Conservation (phyloP, 2,888 invertebrate genomes). For the Alcis repandata region DNA sequence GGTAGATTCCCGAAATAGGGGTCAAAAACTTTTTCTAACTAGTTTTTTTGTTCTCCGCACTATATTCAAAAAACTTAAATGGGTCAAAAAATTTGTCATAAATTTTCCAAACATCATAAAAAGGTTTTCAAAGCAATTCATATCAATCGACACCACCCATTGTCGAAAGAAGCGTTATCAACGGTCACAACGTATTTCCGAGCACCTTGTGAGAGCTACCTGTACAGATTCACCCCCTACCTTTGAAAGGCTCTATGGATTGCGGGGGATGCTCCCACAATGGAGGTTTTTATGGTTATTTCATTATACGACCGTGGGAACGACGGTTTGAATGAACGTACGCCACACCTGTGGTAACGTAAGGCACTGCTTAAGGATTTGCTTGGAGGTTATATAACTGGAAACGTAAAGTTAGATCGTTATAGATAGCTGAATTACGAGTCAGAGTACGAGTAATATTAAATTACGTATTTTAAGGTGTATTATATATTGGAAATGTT, state of each 20-base stretch:
- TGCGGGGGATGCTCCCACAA: slow-evolving; percentile 70
- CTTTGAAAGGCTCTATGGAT: slow-evolving; percentile 67
- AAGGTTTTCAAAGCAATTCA: slow-evolving; percentile 12
- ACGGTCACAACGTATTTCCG: slow-evolving; percentile 75
- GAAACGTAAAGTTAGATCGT: slow-evolving; percentile 18
- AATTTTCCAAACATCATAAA: neutral
- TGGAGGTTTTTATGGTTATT: slow-evolving; percentile 52
- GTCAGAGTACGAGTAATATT: no score
- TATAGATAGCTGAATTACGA: slow-evolving; percentile 5
- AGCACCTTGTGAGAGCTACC: slow-evolving; percentile 66
- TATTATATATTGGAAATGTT: no score
- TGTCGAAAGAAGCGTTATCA: slow-evolving; percentile 40
- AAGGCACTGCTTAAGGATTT: slow-evolving; percentile 25
- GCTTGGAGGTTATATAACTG: slow-evolving; percentile 28
- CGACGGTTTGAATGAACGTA: slow-evolving; percentile 62
- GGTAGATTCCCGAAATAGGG: no score
- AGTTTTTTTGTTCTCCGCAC: neutral
- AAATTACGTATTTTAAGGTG: no score
- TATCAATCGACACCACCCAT: slow-evolving; percentile 22
- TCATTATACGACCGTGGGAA: slow-evolving; percentile 76
- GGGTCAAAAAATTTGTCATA: neutral
- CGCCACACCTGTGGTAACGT: slow-evolving; percentile 69
- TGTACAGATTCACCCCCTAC: slow-evolving; percentile 77
- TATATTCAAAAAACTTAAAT: neutral
- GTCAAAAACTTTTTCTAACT: neutral